Percentiles rank a stretch among this genome's conserved stretches.
These are phyloP conservation scores for Cromileptes altivelis DNA, from an alignment of 2,113 vertebrate genomes.

Conservation along the genomic window DNA sequence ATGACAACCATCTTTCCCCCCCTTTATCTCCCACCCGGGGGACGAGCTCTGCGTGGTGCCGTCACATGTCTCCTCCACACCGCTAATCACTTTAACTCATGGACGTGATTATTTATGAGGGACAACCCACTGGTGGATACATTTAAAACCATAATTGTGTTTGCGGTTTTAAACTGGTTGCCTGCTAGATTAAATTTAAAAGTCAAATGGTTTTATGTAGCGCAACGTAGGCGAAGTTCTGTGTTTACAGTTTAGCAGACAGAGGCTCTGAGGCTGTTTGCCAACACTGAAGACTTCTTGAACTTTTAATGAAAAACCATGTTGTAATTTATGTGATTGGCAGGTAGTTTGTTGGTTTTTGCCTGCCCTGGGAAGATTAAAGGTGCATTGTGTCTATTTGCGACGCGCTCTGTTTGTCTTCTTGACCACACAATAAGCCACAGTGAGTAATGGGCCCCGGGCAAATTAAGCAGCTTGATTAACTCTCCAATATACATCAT, in stretches of 20 bases:
- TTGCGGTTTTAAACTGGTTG: constrained; percentile 88
- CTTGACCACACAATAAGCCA: constrained; percentile 69
- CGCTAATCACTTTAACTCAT: constrained; percentile 88
- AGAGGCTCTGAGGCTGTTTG: constrained; percentile 46
- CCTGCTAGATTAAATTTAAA: constrained; percentile 94
- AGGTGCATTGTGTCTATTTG: constrained; percentile 51
- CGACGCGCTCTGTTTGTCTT: constrained; percentile 56
- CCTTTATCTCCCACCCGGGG: constrained; percentile 84
- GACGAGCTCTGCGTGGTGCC: constrained; percentile 70
- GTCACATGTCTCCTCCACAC: constrained; percentile 85
- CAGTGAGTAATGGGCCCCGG: constrained; percentile 57
- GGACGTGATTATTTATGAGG: constrained; percentile 93
- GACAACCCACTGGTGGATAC: constrained; percentile 92
- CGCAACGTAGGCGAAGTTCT: background rate
- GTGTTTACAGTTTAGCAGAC: constrained; percentile 57
- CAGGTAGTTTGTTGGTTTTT: constrained; percentile 53
- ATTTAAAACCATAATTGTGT: constrained; percentile 94
- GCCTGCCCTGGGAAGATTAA: constrained; percentile 53
- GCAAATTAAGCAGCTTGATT: constrained; percentile 73
- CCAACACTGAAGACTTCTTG: constrained; percentile 44
- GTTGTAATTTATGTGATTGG: constrained; percentile 68
- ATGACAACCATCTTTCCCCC: constrained; percentile 21
- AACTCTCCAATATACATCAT: constrained; percentile 68
- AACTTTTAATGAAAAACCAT: constrained; percentile 76
- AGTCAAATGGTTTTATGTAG: constrained; percentile 86